These are phyloP conservation scores for Ploceus nigricollis DNA, from an alignment of 2,113 vertebrate species.

Conservation along the genomic window DNA sequence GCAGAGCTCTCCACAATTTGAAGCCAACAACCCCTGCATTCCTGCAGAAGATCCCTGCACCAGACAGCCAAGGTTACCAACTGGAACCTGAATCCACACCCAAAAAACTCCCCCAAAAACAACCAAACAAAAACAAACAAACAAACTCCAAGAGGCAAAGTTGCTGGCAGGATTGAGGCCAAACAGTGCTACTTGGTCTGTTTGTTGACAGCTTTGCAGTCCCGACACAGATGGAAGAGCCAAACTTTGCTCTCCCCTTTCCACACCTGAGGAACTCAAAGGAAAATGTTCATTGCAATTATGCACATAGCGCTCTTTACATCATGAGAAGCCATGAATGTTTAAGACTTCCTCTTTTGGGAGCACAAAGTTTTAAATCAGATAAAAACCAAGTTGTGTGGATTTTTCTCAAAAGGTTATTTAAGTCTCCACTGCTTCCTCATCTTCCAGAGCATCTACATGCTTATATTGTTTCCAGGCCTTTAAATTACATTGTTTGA, in stretches of 20 bases:
- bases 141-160: background rate
- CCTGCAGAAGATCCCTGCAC: background rate
- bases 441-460: slow-evolving; percentile 68
- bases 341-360: background rate
- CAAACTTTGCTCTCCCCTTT: background rate
- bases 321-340: background rate
- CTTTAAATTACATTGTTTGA: slow-evolving; percentile 88
- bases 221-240: background rate
- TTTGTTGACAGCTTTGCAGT: background rate
- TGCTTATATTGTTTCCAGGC: slow-evolving; percentile 81
- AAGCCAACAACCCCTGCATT: background rate
- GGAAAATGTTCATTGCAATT: background rate
- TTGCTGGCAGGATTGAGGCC: background rate
- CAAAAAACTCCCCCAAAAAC: background rate
- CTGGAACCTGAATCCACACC: background rate
- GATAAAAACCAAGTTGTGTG: background rate
- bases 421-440: background rate
- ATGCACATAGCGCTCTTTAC: background rate
- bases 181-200: background rate
- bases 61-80: background rate
- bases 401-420: background rate
- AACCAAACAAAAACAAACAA: background rate
- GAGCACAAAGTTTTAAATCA: background rate
- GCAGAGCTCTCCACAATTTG: background rate
- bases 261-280: background rate